phyloP scores from a whole-genome alignment of 2,797 vertebrate species.

The Falco berigora region DNA sequence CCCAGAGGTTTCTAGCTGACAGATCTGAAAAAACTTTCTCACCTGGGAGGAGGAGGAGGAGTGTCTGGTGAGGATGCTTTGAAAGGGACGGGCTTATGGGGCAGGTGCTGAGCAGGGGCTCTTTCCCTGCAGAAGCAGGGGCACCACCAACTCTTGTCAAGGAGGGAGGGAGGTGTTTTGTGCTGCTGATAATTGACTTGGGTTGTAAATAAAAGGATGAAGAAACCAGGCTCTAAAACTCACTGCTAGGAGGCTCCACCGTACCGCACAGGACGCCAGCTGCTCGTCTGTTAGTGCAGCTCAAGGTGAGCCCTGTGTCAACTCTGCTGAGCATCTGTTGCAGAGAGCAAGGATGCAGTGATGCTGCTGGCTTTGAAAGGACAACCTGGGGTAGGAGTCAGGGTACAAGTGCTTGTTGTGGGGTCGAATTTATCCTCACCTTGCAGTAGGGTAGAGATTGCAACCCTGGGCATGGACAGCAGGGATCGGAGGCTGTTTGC shows the following conservation, averaged over 20 bases:
- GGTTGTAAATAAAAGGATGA: neutral
- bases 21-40: neutral
- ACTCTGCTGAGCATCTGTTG: neutral
- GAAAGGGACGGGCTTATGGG: neutral
- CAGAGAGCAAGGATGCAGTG: neutral
- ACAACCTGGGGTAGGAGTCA: too few species aligned
- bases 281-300: neutral
- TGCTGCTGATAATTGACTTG: neutral
- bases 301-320: neutral
- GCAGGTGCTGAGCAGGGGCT: neutral
- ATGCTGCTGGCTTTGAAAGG: neutral
- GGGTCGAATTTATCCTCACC: neutral
- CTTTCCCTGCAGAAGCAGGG: neutral
- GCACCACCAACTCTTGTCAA: neutral
- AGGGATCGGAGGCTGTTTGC: neutral
- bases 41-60: neutral
- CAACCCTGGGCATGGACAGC: neutral
- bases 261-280: fast-evolving
- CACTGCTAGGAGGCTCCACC: neutral
- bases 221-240: neutral
- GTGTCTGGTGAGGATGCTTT: neutral
- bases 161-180: neutral
- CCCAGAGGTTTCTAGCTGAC: neutral
- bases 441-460: neutral
- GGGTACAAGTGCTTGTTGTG: too few species aligned